Conservation (phyloP, 1,140 invertebrate species). For the Drosophila aff. region DNA sequence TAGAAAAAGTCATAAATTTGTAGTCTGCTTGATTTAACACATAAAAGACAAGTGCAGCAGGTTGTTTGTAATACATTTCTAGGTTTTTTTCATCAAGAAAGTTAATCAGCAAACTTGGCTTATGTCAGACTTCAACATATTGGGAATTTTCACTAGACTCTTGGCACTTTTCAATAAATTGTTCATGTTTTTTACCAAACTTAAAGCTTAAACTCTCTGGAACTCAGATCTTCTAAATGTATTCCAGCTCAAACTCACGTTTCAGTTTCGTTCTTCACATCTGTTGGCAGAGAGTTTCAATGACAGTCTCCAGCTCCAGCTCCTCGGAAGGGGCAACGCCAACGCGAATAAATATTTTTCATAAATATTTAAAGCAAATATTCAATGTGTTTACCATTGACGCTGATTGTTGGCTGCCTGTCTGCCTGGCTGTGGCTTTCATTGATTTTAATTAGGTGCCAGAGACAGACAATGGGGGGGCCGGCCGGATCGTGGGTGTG, state of each 20-base stretch:
- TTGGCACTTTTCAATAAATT: too few species aligned
- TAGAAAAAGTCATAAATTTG: too few species aligned
- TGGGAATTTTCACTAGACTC: too few species aligned
- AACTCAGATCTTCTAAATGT: background rate
- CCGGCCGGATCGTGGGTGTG: conserved; percentile 61
- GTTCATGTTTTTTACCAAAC: background rate
- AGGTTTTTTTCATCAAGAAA: background rate
- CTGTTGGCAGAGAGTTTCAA: background rate
- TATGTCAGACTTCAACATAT: background rate
- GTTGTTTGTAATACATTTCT: background rate
- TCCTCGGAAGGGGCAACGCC: conserved; percentile 10
- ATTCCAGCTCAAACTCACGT: background rate
- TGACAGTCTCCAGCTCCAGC: background rate
- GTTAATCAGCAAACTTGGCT: background rate
- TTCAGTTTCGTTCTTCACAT: background rate
- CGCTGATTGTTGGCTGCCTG: conserved; percentile 18
- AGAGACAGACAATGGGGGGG: conserved; percentile 2
- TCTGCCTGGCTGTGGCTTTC: conserved; percentile 1
- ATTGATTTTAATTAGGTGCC: conserved; percentile 61
- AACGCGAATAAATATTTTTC: conserved; percentile 44
- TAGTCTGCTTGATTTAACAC: too few species aligned
- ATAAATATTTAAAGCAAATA: conserved; percentile 61
- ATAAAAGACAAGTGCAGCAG: background rate
- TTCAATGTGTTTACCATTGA: conserved; percentile 27
- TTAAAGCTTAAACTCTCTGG: too few species aligned